Evolutionary conservation across 2,113 vertebrate genomes (phyloP), one percentile per base, ranked within the genome.

Genomic region (Pionites leucogaster): DNA sequence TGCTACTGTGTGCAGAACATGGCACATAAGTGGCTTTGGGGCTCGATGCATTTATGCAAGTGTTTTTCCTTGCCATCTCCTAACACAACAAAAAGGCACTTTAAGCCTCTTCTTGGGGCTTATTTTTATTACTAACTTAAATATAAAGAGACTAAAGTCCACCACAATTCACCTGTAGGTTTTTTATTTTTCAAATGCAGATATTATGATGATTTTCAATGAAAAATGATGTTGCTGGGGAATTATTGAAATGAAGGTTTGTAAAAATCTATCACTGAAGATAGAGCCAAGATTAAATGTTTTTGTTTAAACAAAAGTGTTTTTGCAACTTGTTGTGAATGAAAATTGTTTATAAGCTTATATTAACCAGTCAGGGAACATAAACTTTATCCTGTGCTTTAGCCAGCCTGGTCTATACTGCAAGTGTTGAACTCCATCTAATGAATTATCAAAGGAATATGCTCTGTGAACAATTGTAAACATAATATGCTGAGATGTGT

Each of bases 11-110:
- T 91, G 88, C 88, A 93, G 95, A 95, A 87, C 95, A 93, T 53
- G 53, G 92, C 90, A 95, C 95, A 88, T 92, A 95, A 97, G 92
- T 93, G 95, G 81, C 95, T 96, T 93, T 35, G 81, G 83, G 77
- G 70, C 72, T 91, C 1, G 0, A 47, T 85, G 67, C 72, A 49
- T 91, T 92, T 93, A 94, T 77, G 90, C 49, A 86, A 95, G 86
- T 95, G 86, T 91, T 92, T 93, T 94, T 93, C 67, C 62, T 89
- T 80, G 19, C 76, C 0, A 0, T 44, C 62, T 85, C 77, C 90
- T 91, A 95, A 91, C 23, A 70, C 44, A 92, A 93, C 86, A 91
- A 85, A 88, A 84, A 72, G 67, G 84, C 70, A 94, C 86, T 94
- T 84, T 46, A 93, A 93, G 37, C 37, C 77, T 92, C 62, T 94